Base-by-base conservation (phyloP, 2,797 vertebrate species). In the Pseudochirops cupreus region DNA sequence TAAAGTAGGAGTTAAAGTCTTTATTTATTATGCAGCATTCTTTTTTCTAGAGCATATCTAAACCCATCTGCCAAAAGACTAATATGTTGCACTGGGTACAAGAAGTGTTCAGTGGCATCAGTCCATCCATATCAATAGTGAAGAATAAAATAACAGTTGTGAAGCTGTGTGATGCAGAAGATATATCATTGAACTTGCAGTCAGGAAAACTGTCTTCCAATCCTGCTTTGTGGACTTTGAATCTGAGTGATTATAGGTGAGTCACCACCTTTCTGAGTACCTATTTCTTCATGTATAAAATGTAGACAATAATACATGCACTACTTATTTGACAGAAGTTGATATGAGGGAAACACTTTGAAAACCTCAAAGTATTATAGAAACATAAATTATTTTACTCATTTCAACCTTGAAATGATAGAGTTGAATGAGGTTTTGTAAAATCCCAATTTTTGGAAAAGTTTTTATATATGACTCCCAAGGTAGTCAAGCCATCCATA, bases 391-490 rank as follows among this genome's bases (percentile, higher is more conserved):
- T 3, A 46, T 46, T 82, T 46, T 87, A 46, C 1, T 39, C 67
- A 74, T 39, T 74, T 39, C 16, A 39, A 74, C 39, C 18, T 39
- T 39, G 5, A 74, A 39, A 74, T 39, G 67, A 39, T 39, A 39
- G n/a, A 0, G 7, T 82, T 46, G 74, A 46, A 82, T 82, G 74
- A 26, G 33, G 7, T 46, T 82, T 26, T 10, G 3, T 24, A 82
- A 46, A 82, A 46, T 82, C 39, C 3, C n/a, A 62, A 94, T 91
- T 96, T 82, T 95, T 92, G 46, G 46, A 95, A 97, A 94, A 92
- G 58, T 57, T 67, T 18, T 95, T 50, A 39, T 56, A 92, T 94
- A 94, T 94, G 54, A 28, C 91, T 96, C 93, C 94, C 57, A 94
- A 67, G 13, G 57, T 56, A 94, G 59, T 57, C 87, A 54, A 92